Evolutionary conservation across 1,140 invertebrate genomes (phyloP).

Genomic region (Philotrypesis tridentata): DNA sequence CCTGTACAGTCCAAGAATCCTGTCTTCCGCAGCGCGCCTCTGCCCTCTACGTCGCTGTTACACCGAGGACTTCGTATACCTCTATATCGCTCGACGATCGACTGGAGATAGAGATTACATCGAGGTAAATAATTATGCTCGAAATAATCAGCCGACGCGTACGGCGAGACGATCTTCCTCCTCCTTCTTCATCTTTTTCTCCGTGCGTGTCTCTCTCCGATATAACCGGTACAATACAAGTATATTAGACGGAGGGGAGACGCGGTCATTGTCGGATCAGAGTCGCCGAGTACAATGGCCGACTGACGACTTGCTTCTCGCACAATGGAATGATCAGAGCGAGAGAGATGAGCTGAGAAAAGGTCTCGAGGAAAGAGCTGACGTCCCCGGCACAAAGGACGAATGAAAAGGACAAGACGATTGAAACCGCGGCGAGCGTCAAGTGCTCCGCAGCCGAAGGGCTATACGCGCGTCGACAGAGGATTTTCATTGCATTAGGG

Average conservation of each 20-base stretch:
- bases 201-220: too few relatives aligned
- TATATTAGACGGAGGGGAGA: too few relatives aligned
- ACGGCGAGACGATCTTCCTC: too few relatives aligned
- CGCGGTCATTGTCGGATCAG: constrained; percentile 5
- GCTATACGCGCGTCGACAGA: not conserved
- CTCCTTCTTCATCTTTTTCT: too few relatives aligned
- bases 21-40: not conserved
- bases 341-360: too few relatives aligned
- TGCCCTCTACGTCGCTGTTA: too few relatives aligned
- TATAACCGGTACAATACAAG: too few relatives aligned
- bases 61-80: too few relatives aligned
- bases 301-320: not conserved
- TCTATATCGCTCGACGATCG: too few relatives aligned
- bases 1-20: not conserved
- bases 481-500: not conserved
- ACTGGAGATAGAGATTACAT: too few relatives aligned
- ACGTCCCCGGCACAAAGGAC: constrained; percentile 1
- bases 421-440: not conserved
- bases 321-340: constrained; percentile 6
- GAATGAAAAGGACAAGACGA: constrained; percentile 1
- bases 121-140: not conserved
- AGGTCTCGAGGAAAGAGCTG: constrained; percentile 8
- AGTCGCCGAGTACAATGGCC: not conserved
- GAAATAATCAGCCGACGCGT: too few relatives aligned
- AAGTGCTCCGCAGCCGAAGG: not conserved